Base-by-base conservation (phyloP, 2,113 vertebrate species). In the Scatophagus argus region DNA sequence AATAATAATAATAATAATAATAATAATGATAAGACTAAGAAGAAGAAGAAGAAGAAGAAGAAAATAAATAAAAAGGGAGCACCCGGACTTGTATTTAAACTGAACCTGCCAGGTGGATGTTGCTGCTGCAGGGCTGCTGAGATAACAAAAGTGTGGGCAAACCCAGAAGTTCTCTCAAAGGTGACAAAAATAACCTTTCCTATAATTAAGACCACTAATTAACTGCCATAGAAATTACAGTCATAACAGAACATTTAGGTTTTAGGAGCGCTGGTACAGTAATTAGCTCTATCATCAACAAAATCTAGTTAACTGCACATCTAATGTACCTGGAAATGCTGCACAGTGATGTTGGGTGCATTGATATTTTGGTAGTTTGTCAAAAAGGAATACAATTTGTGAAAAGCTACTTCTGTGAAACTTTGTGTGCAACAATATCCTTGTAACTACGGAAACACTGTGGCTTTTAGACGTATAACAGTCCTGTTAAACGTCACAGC, bases 401-500 rank as follows among this genome's bases (percentile, higher is more conserved):
- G 5, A 39, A 63, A 72, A 56, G 8, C 32, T 27, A 19, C 54
- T 32, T 62, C 10, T 34, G 56, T 27, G 8, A 7, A 52, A 29
- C 11, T 54, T 19, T 16, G 21, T 10, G 46, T 29, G 21, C 19
- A 39, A 27, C 1, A 64, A 29, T 72, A 27, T 38, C 11, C 51
- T 73, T 72, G 46, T 41, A 65, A 27, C n/a, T n/a, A 16, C 21
- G 14, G 34, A 46, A 56, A 58, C 21, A 41, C 25, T 10, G 34
- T 31, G 16, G 32, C 51, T 44, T 56, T 19, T 38, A 5, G 23
- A 52, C 21, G 54, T 10, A 27, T 32, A 41, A 64, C 5, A 65
- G 72, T 76, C 25, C 36, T 56, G 34, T 64, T 32, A 44, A 72
- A 81, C 27, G 60, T 14, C 60, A 54, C 60, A 77, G 29, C 16